These are phyloP conservation scores for Hyla sarda DNA, from an alignment of 2,113 vertebrate genomes.

Conservation along the genomic window DNA sequence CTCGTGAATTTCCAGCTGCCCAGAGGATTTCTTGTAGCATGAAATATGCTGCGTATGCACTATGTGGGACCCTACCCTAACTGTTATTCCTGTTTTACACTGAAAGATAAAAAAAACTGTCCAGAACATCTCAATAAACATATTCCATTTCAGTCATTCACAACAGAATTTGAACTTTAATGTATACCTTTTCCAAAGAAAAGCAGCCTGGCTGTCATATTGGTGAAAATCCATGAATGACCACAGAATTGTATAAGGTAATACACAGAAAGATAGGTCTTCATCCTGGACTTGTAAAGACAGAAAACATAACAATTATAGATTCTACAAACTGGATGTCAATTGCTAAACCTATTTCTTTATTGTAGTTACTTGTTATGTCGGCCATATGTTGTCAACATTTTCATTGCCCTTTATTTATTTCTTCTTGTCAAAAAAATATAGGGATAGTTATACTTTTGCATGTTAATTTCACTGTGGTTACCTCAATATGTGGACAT, in stretches of 20 bases:
- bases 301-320: slow-evolving; percentile 46
- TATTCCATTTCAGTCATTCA: background rate
- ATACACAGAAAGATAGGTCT: slow-evolving; percentile 84
- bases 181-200: slow-evolving; percentile 88
- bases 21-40: no score
- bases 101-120: background rate
- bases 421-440: no score
- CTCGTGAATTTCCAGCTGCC: no score
- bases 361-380: background rate
- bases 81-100: background rate
- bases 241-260: slow-evolving; percentile 95
- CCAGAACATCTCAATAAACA: background rate
- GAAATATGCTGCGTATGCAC: no score
- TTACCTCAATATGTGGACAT: no score
- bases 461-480: background rate
- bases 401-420: background rate
- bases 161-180: background rate
- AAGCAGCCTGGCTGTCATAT: slow-evolving; percentile 87
- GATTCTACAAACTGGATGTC: background rate
- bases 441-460: no score
- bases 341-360: background rate
- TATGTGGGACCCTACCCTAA: no score
- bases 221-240: slow-evolving; percentile 94
- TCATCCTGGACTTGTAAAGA: slow-evolving; percentile 77
- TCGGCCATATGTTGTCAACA: background rate